phyloP scores from a whole-genome alignment of 1,140 invertebrate species.

The Acromyrmex echinatior region DNA sequence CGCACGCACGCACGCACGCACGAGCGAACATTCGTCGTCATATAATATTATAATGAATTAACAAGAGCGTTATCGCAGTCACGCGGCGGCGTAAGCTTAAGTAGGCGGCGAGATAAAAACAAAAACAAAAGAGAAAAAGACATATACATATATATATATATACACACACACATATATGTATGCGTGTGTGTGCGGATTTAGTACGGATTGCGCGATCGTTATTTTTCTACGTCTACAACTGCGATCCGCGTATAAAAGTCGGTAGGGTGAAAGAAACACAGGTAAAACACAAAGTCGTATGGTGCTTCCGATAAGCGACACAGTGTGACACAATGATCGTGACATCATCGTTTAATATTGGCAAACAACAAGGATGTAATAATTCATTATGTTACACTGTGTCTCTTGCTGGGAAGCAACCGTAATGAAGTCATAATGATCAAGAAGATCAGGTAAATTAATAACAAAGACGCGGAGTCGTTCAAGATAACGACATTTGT shows the following conservation, averaged over 20 bases:
- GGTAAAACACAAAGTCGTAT: no score
- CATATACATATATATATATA: not conserved
- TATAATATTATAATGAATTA: constrained; percentile 31
- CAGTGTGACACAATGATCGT: no score
- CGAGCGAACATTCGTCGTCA: constrained; percentile 20
- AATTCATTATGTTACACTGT: no score
- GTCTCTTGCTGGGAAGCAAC: no score
- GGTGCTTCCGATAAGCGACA: no score
- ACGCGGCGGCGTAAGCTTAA: constrained; percentile 55
- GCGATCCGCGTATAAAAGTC: constrained; percentile 47
- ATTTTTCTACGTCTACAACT: constrained; percentile 76
- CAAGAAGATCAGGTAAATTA: no score
- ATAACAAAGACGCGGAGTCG: no score
- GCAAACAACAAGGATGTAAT: no score
- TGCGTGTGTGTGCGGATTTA: constrained; percentile 38
- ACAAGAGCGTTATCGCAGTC: constrained; percentile 55
- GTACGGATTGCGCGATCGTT: constrained; percentile 72
- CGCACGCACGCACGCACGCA: not conserved
- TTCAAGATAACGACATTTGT: no score
- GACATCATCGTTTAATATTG: no score
- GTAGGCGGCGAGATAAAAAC: constrained; percentile 47
- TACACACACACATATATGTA: constrained; percentile 1
- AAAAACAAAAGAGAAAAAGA: not conserved
- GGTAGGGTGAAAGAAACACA: constrained; percentile 11
- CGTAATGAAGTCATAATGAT: no score